Conservation (phyloP, 2,113 vertebrate species). For the Acrocephalus arundinaceus region DNA sequence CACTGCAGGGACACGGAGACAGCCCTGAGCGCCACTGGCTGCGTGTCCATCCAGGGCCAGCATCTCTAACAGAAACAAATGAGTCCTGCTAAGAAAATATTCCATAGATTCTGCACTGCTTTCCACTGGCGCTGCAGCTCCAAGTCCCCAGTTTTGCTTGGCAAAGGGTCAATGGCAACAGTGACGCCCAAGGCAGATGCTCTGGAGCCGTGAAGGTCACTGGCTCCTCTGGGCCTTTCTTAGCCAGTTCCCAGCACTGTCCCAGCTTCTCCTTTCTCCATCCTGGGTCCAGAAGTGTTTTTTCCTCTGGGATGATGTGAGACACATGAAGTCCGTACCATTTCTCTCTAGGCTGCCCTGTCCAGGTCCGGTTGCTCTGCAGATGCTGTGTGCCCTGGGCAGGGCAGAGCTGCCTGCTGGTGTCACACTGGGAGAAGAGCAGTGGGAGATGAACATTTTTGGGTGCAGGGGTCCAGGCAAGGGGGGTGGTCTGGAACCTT, state of each 20-base stretch:
- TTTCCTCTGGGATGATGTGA: neutral
- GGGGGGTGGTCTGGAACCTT: neutral
- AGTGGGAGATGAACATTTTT: neutral
- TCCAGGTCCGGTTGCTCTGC: neutral
- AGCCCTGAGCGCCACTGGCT: rapidly evolving
- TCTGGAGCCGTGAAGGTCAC: neutral
- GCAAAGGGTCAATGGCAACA: neutral
- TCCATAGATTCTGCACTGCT: neutral
- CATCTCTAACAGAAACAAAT: neutral
- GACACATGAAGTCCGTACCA: neutral
- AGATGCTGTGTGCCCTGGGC: neutral
- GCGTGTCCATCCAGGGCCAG: neutral
- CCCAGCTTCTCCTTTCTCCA: neutral
- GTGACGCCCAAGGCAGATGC: neutral
- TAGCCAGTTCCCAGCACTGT: rapidly evolving
- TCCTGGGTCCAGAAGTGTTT: rapidly evolving
- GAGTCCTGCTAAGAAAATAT: neutral
- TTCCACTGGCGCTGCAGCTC: neutral
- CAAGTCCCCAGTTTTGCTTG: neutral
- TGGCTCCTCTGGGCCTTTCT: neutral
- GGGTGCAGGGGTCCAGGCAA: neutral
- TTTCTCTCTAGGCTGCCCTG: neutral
- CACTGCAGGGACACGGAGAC: neutral
- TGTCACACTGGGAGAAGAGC: rapidly evolving
- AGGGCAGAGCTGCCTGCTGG: neutral